A percentile compares a stretch with the other conserved stretches of the same genome.
These are phyloP conservation scores for Xylota sylvarum DNA, from an alignment of 2,888 invertebrate genomes.

Conservation along the genomic window DNA sequence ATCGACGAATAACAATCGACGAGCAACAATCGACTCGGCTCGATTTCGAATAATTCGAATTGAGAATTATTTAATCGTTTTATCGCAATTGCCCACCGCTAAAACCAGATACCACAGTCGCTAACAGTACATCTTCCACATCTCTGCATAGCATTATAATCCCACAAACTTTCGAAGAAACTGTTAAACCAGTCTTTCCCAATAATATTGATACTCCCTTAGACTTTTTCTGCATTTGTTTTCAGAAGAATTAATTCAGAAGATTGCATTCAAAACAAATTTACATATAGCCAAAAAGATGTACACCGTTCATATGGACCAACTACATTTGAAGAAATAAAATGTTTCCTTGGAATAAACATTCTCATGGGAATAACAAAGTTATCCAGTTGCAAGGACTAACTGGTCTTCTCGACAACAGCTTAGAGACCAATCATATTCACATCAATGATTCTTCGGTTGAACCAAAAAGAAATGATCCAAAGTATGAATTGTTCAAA, in stretches of 20 bases:
- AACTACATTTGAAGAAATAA: neutral
- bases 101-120: slow-evolving; percentile 5
- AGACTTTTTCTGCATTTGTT: slow-evolving; percentile 16
- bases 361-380: slow-evolving; percentile 2
- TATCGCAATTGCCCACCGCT: too few relatives aligned
- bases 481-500: slow-evolving; percentile 16
- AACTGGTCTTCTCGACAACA: slow-evolving; percentile 18
- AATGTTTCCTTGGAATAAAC: slow-evolving; percentile 7
- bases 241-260: neutral
- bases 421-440: slow-evolving; percentile 3
- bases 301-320: neutral
- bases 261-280: slow-evolving; percentile 4
- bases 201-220: slow-evolving; percentile 9
- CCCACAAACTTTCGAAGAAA: slow-evolving; percentile 9
- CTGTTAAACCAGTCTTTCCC: slow-evolving; percentile 6
- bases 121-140: slow-evolving; percentile 5
- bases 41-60: too few relatives aligned
- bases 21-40: too few relatives aligned
- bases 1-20: too few relatives aligned
- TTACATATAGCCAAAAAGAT: slow-evolving; percentile 1
- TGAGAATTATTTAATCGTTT: too few relatives aligned
- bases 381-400: slow-evolving; percentile 8
- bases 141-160: neutral
- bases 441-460: slow-evolving; percentile 13
- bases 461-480: slow-evolving; percentile 9